Evolutionary conservation across 2,797 vertebrate species (phyloP), one percentile per base, ranked within the genome.

Genomic region (Cottoperca gobio): DNA sequence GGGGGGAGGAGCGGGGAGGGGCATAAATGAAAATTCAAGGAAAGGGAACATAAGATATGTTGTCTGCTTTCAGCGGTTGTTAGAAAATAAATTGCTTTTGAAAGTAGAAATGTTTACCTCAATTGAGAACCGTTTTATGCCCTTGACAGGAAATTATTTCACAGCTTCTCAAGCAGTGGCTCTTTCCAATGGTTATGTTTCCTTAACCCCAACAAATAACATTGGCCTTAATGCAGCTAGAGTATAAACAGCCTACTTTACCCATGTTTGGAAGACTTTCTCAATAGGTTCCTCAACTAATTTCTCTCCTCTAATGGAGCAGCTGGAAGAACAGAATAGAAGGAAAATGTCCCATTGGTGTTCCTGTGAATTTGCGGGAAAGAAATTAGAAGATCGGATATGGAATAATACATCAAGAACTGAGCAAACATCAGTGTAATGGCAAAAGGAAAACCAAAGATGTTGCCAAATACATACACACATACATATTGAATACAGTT

Each of bases 1-100:
- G 71, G 26, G 67, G 69, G 70, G 39, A 23, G 6, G 28, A 19
- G 4, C 2, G 5, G 14, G 52, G 23, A 23, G 28, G 78, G 53
- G 78, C 65, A 70, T 72, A 82, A 91, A 93, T 91, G 90, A 91
- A 91, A 94, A 92, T 90, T 92, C 88, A 82, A 84, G 83, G 86
- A 77, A 91, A 91, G 82, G 89, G 80, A 92, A 92, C 91, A 94
- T 90, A 86, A 92, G 89, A 92, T 93, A 92, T 92, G 91, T 93
- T 93, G 91, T 93, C 91, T 91, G 82, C 90, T 92, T 93, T 92
- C 88, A 92, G 92, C 70, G 75, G 88, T 90, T 93, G 91, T 92
- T 93, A 91, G 83, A 87, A 94, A 94, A 93, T 93, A 93, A 93
- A 95, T 93, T 94, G 90, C 91, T 93, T 92, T 91, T 91, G 91